Percentiles rank a stretch among this genome's conserved stretches.
These are phyloP conservation scores for Thalpophila matura DNA, from an alignment of 2,888 invertebrate species.

Conservation along the genomic window DNA sequence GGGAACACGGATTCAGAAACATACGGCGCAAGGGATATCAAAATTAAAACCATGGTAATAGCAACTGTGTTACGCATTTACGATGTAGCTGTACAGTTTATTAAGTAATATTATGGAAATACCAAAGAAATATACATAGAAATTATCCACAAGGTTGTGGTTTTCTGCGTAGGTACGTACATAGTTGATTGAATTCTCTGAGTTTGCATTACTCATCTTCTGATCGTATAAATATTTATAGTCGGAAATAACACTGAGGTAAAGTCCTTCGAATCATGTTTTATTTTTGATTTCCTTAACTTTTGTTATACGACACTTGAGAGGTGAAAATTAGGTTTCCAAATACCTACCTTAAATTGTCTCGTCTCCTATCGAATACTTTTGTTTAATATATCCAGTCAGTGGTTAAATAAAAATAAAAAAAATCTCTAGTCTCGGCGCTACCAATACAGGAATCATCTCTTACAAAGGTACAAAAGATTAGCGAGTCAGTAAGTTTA, in stretches of 20 bases:
- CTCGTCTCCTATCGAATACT: not conserved
- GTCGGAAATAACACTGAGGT: conserved; percentile 7
- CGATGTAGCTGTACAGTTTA: not conserved
- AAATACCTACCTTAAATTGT: not conserved
- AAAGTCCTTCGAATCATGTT: conserved; percentile 14
- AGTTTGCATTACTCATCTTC: conserved; percentile 31
- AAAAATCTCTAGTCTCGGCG: too few species aligned
- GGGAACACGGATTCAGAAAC: too few species aligned
- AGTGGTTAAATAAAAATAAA: too few species aligned
- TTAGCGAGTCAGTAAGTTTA: not conserved
- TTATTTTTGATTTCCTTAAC: conserved; percentile 4
- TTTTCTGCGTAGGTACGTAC: conserved; percentile 15
- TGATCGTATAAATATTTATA: conserved; percentile 19
- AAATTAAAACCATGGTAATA: too few species aligned
- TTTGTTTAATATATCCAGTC: too few species aligned
- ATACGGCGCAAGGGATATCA: too few species aligned
- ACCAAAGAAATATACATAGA: conserved; percentile 26
- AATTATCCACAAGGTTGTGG: conserved; percentile 26
- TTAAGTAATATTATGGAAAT: conserved; percentile 18
- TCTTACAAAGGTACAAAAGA: too few species aligned
- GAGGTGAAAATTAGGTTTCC: too few species aligned
- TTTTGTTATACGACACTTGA: not conserved
- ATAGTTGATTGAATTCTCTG: conserved; percentile 39
- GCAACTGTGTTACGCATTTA: too few species aligned
- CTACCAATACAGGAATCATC: too few species aligned